These are phyloP conservation scores for Oscheius sp. DNA, from an alignment of 1,140 invertebrate genomes.

Conservation along the genomic window DNA sequence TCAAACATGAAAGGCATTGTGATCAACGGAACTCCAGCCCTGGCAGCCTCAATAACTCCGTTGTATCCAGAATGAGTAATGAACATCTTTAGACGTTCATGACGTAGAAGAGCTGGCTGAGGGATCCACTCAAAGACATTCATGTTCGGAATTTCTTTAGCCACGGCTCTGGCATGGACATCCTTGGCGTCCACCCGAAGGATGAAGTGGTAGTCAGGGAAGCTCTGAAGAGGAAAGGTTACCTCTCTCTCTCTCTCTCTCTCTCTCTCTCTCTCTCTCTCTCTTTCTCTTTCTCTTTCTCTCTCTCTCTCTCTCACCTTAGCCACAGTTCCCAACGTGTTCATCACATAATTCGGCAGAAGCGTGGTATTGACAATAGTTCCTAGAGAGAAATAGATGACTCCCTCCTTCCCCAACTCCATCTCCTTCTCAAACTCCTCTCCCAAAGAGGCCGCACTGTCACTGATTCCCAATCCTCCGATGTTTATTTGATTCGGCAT, in stretches of 20 bases:
- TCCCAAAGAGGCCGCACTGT: slow-evolving; percentile 8
- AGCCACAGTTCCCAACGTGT: background rate
- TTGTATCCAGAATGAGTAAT: slow-evolving; percentile 64
- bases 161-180: background rate
- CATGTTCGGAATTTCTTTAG: slow-evolving; percentile 6
- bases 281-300: too few relatives aligned
- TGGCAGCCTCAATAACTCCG: slow-evolving; percentile 64
- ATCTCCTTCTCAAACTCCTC: background rate
- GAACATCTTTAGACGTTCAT: slow-evolving; percentile 50
- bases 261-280: too few relatives aligned
- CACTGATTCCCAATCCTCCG: slow-evolving; percentile 30
- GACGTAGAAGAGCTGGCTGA: slow-evolving; percentile 33
- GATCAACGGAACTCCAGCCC: slow-evolving; percentile 64
- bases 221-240: slow-evolving; percentile 12
- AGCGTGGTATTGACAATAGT: slow-evolving; percentile 32
- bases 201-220: slow-evolving; percentile 38
- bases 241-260: too few relatives aligned
- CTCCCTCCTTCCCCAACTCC: slow-evolving; percentile 21
- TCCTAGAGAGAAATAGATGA: slow-evolving; percentile 38
- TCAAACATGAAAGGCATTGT: slow-evolving; percentile 65
- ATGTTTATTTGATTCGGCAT: slow-evolving; percentile 37
- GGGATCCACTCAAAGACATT: slow-evolving; percentile 35
- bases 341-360: background rate
- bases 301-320: too few relatives aligned
- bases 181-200: slow-evolving; percentile 30